Evolutionary conservation across 2,113 vertebrate genomes (phyloP), one percentile per base, ranked within the genome.

Genomic region (Scomber colias): DNA sequence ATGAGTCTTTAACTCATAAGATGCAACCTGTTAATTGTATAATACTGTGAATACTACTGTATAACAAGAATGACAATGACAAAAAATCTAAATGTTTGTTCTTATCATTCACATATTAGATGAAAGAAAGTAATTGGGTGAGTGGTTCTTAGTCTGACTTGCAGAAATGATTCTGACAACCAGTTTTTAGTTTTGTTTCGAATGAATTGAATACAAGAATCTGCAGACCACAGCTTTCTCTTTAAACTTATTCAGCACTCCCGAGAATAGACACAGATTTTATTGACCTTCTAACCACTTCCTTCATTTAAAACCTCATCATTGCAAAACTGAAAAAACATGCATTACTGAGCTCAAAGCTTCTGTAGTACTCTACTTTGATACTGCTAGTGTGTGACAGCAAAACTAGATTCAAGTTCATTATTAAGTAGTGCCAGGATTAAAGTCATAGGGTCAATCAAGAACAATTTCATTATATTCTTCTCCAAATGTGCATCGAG

Each of bases 291-390:
- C 35, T 46, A 2, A 31, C 51, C 66, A 82, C 75, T 56, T 71
- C 64, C 75, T 68, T 46, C 13, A 40, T 76, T 13, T 51, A 64
- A 74, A 66, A 35, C 12, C 1, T 44, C 63, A 53, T 50, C 54
- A 31, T 61, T 16, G 51, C 17, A 48, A 62, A 66, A 40, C 7
- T 40, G 40, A 27, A 79, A 51, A 78, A 21, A 57, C 72, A 30
- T 45, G 13, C 49, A 64, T 80, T 83, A 67, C 45, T 72, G 31
- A 56, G 46, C 17, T 19, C 56, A 16, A 59, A 46, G 21, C 16
- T 3, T 31, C 24, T 53, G 46, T 7, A 40, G 10, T 12, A 14
- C n/a, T 16, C 27, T 21, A 21, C 35, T 40, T 40, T 40, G 35
- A 40, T 9, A 40, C 35, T 40, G 7, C 6, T 40, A 40, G 7